Base-by-base conservation (phyloP, 1,140 invertebrate genomes). In the Thrips palmi region DNA sequence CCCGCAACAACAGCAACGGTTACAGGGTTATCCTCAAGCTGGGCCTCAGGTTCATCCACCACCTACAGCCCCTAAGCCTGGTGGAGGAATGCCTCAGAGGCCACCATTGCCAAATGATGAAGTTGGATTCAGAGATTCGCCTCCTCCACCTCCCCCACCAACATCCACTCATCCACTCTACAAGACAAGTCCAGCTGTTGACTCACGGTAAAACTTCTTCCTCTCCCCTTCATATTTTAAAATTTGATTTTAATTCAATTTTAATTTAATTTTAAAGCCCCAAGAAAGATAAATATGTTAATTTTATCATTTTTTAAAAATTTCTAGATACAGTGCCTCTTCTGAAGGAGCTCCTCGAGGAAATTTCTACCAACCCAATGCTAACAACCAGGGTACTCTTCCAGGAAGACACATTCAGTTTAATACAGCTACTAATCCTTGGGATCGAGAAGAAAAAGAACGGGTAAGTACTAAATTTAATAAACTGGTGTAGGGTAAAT, bases 401-500 rank as follows among this genome's bases (percentile, higher is more conserved):
- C n/a, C n/a, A n/a, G n/a, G n/a, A n/a, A n/a, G n/a, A n/a, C n/a
- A n/a, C n/a, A n/a, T n/a, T 45, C 56, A 63, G 40, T 65, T 60
- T 47, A 62, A 63, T 25, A 60, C 54, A 45, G 65, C 64, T 14
- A 68, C 70, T 33, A 85, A 84, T 64, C 83, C 83, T 1, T 88
- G 84, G 85, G 80, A 86, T 47, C 62, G 82, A 34, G 85, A 89
- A 61, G 83, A 87, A 55, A 72, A 78, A 45, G 84, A 91, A 60
- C 77, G 73, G 51, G 77, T 74, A 50, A 33, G 23, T 49, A 23
- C 24, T 33, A 11, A 12, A 10, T 33, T n/a, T n/a, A n/a, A n/a
- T n/a, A n/a, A n/a, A n/a, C n/a, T n/a, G n/a, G n/a, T n/a, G n/a
- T n/a, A n/a, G n/a, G n/a, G n/a, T n/a, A n/a, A n/a, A n/a, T n/a